Conservation (phyloP, 1,140 invertebrate species). For the Caenorhabditis tropicalis region DNA sequence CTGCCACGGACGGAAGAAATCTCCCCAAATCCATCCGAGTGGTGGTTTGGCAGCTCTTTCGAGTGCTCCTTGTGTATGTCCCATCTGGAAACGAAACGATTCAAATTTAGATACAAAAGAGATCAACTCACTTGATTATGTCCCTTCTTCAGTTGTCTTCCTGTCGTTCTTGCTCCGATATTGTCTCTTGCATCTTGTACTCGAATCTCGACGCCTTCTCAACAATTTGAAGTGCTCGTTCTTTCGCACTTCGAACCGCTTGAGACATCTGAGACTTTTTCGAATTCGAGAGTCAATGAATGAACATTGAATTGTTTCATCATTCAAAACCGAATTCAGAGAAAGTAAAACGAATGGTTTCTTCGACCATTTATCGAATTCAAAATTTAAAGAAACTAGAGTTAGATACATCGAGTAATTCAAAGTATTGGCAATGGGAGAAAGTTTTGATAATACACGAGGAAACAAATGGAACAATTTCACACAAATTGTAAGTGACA, state of each 20-base stretch:
- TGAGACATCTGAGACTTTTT: constrained; percentile 32
- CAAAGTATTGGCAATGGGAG: not conserved
- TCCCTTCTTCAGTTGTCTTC: constrained; percentile 40
- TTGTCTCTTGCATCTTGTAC: constrained; percentile 52
- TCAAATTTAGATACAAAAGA: not conserved
- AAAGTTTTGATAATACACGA: not conserved
- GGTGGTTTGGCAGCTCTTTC: constrained; percentile 69
- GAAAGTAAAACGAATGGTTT: not conserved
- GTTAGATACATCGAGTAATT: not conserved
- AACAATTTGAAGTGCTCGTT: constrained; percentile 44
- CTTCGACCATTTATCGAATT: not conserved
- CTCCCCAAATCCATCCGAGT: constrained; percentile 71
- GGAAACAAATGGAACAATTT: not conserved
- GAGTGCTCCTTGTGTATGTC: constrained; percentile 62
- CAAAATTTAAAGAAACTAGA: not conserved
- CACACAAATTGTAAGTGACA: not conserved
- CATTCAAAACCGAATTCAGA: not conserved
- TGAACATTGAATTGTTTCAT: not conserved
- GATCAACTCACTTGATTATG: constrained; percentile 44
- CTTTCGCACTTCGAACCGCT: constrained; percentile 39
- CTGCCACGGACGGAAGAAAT: constrained; percentile 69
- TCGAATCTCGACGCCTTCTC: constrained; percentile 39
- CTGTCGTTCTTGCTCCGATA: constrained; percentile 44
- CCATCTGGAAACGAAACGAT: constrained; percentile 32
- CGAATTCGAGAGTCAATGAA: no score